Base-by-base conservation (phyloP, 2,888 invertebrate species). In the Electrophaes corylata region DNA sequence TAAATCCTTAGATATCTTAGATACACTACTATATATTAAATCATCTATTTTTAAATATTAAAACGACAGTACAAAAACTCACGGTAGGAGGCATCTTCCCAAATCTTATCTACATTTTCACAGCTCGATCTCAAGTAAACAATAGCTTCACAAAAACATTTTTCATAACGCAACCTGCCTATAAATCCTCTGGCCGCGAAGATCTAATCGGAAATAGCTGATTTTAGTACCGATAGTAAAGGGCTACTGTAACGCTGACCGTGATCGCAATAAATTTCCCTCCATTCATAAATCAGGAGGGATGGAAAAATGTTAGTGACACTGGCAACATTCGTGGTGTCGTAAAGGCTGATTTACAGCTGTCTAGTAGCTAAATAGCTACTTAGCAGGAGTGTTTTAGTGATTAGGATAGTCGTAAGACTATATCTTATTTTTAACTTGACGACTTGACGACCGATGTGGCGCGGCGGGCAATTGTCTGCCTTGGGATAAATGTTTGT, bases 221-320 rank as follows among this genome's bases (percentile, higher is more conserved):
- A 73, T 69, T 75, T 72, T 66, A 69, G 66, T 68, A 62, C 61
- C 71, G 66, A 70, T 67, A 65, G 65, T 62, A 67, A 66, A 71
- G 65, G 67, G 64, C 62, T 60, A 56, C 60, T 23, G 66, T 67
- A 68, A 60, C 65, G 77, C 78, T 79, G 80, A 80, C 76, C 75
- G 68, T 39, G 71, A 65, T 43, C 49, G 64, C 50, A 67, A 78
- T 78, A 78, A 79, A 80, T 79, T 70, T 61, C 69, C 70, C 67
- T 66, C 67, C 72, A 72, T 72, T 72, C 75, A 79, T 80, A 78
- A 79, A 79, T 78, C 79, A 80, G 70, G 67, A 58, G 63, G 54
- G 66, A 67, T 73, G 64, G 66, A 68, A 67, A 67, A 67, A 66
- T 70, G 71, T 69, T 70, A 68, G 67, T 66, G 71, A 60, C 67